A percentile compares a stretch with the other conserved stretches of the same genome.
phyloP scores from a whole-genome alignment of 2,888 invertebrate genomes.

The Tetramorium bicarinatum region DNA sequence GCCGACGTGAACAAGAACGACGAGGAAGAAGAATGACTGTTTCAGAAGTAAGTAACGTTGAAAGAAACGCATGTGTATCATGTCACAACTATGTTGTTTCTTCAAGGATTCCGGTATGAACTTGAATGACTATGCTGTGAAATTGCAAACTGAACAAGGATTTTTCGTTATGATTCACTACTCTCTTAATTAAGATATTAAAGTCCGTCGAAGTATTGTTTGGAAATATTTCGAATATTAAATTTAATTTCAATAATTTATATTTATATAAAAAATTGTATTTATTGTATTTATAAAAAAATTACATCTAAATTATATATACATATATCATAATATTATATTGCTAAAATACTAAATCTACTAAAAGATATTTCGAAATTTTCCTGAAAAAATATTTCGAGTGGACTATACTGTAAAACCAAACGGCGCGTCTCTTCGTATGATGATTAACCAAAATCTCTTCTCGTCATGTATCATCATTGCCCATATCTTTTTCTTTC shows the following conservation, averaged over 20 bases:
- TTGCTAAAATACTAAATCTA: neutral
- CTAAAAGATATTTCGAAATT: slow-evolving; percentile 16
- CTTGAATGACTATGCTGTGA: slow-evolving; percentile 64
- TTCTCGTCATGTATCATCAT: slow-evolving; percentile 48
- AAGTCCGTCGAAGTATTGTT: slow-evolving; percentile 34
- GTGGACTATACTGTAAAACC: neutral
- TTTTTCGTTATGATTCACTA: slow-evolving; percentile 57
- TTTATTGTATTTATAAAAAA: neutral
- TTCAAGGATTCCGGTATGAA: slow-evolving; percentile 35
- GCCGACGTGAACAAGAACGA: slow-evolving; percentile 80
- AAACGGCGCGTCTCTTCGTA: slow-evolving; percentile 18
- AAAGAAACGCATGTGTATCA: neutral
- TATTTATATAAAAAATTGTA: neutral
- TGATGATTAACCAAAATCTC: slow-evolving; percentile 50
- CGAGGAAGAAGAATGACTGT: slow-evolving; percentile 87
- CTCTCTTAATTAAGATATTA: slow-evolving; percentile 47
- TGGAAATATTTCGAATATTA: slow-evolving; percentile 15
- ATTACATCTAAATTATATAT: neutral
- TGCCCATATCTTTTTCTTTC: slow-evolving; percentile 47
- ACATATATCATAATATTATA: neutral
- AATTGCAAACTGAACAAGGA: slow-evolving; percentile 8
- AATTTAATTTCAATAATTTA: neutral
- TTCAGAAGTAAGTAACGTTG: slow-evolving; percentile 76
- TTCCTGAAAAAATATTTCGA: neutral
- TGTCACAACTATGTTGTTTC: neutral